These are phyloP conservation scores for Anthopleura sola DNA, from an alignment of 64 coral and sea anemone genomes.

Conservation along the genomic window DNA sequence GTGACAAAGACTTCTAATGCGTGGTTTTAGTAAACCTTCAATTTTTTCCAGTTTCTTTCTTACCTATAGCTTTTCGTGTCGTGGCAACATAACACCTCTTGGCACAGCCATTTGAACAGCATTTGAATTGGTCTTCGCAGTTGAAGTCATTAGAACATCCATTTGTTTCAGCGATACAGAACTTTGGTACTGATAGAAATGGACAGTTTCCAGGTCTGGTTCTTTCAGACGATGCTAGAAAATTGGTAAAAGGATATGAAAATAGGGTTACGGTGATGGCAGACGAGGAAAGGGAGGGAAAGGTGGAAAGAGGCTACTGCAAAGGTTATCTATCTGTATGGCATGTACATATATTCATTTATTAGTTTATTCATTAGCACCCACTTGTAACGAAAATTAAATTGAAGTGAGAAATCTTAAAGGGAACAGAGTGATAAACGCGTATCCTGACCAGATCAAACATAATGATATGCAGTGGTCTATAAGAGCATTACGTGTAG, in stretches of 20 bases:
- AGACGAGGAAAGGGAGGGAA: too few species aligned
- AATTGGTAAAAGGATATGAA: neutral
- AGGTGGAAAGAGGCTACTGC: too few species aligned
- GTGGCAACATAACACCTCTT: constrained; percentile 29
- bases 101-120: constrained; percentile 45
- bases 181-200: constrained; percentile 20
- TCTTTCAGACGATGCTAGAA: neutral
- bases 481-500: neutral
- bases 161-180: neutral
- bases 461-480: neutral
- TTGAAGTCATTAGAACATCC: constrained; percentile 23
- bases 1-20: too few species aligned
- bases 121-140: constrained; percentile 32
- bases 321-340: too few species aligned
- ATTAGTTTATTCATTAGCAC: too few species aligned
- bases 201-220: constrained; percentile 36
- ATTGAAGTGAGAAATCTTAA: too few species aligned
- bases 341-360: too few species aligned
- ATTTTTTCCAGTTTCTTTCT: neutral
- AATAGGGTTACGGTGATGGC: neutral
- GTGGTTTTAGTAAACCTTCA: too few species aligned
- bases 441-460: too few species aligned
- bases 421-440: too few species aligned
- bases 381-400: too few species aligned
- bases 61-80: constrained; percentile 4